Evolutionary conservation across 1,140 invertebrate genomes (phyloP).

Genomic region (Drosophila melanica): DNA sequence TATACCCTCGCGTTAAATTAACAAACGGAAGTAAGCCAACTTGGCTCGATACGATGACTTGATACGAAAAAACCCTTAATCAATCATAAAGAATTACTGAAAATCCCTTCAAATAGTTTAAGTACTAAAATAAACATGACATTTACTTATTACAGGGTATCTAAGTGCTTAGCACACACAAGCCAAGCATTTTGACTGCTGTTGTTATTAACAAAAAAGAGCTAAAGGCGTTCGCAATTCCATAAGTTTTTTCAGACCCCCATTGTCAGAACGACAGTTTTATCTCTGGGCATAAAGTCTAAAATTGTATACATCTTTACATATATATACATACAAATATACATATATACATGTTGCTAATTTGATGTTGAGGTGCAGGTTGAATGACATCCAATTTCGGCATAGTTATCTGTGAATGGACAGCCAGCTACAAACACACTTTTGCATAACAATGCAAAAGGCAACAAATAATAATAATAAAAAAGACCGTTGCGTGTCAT

Average conservation of each 20-base stretch:
- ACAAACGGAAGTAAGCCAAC: no score
- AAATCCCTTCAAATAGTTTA: no score
- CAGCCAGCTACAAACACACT: slow-evolving; percentile 24
- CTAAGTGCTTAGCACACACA: no score
- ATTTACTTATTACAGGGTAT: no score
- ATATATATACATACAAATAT: slow-evolving; percentile 46
- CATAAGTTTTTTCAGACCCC: neutral
- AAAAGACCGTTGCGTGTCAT: slow-evolving; percentile 21
- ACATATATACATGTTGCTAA: slow-evolving; percentile 36
- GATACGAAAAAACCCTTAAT: no score
- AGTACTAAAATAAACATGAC: no score
- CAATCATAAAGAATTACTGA: no score
- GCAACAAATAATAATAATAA: slow-evolving; percentile 6
- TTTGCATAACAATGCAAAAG: slow-evolving; percentile 48
- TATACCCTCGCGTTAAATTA: slow-evolving; percentile 5
- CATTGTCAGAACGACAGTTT: slow-evolving; percentile 14
- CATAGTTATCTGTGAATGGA: slow-evolving; percentile 18
- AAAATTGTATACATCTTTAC: neutral
- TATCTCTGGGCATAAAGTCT: slow-evolving; percentile 12
- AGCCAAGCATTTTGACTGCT: no score
- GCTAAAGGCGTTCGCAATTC: neutral
- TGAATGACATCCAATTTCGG: slow-evolving; percentile 38
- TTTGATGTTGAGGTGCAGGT: slow-evolving; percentile 22
- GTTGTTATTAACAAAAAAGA: no score
- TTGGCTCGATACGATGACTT: no score